Evolutionary conservation across 2,797 vertebrate species (phyloP).

Genomic region (Manis javanica): DNA sequence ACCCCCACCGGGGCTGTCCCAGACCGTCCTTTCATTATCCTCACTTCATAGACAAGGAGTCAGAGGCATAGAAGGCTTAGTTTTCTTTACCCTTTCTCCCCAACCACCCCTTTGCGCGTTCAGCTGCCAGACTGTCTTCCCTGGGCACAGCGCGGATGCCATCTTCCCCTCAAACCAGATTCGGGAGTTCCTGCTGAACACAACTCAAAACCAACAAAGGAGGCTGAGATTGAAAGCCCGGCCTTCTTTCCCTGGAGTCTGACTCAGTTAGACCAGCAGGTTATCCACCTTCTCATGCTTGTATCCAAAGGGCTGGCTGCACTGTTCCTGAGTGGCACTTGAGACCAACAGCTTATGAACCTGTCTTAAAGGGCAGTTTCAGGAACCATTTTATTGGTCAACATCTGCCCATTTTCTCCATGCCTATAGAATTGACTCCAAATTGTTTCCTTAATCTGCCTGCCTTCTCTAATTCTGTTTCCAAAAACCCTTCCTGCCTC

Average conservation of each 20-base stretch:
- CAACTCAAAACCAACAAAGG: neutral
- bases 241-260: neutral
- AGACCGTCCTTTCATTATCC: neutral
- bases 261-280: no score
- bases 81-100: neutral
- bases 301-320: no score
- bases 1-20: neutral
- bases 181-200: neutral
- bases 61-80: neutral
- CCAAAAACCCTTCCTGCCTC: neutral
- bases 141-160: no score
- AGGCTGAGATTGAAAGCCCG: neutral
- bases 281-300: neutral
- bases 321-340: neutral
- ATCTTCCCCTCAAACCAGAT: neutral
- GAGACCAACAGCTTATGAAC: neutral
- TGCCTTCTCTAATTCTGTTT: neutral
- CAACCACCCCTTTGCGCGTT: rapidly evolving
- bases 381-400: neutral
- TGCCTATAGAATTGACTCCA: neutral
- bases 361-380: neutral
- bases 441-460: neutral
- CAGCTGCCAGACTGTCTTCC: neutral
- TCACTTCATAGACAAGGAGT: neutral
- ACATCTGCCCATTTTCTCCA: neutral